Evolutionary conservation across 2,888 invertebrate genomes (phyloP).

Genomic region (Ecdyonurus torrentis): DNA sequence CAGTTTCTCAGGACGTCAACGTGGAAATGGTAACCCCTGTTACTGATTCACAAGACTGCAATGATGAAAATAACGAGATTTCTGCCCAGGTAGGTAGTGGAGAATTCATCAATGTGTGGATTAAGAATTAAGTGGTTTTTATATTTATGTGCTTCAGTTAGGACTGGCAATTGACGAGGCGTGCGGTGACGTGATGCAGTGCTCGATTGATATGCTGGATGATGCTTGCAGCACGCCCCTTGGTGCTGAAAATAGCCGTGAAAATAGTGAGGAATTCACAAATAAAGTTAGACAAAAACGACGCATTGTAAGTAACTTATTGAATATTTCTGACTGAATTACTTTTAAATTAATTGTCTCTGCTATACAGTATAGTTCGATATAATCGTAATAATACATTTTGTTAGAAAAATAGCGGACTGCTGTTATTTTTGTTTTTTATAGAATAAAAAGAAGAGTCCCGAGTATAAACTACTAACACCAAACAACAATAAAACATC

Average conservation of each 20-base stretch:
- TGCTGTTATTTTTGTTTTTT: too few species aligned
- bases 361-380: too few species aligned
- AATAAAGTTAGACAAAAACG: too few species aligned
- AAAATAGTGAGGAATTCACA: not conserved
- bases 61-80: constrained; percentile 19
- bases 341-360: too few species aligned
- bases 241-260: not conserved
- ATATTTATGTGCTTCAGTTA: not conserved
- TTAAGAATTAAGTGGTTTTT: too few species aligned
- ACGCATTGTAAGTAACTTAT: too few species aligned
- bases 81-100: constrained; percentile 21
- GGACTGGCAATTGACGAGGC: not conserved
- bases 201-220: not conserved
- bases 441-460: not conserved
- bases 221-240: not conserved
- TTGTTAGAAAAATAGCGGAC: too few species aligned
- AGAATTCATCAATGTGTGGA: too few species aligned
- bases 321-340: too few species aligned
- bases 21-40: not conserved
- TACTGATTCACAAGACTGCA: constrained; percentile 25
- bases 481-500: not conserved
- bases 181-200: not conserved
- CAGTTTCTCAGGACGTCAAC: not conserved
- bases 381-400: too few species aligned
- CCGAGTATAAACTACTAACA: not conserved